Percentiles rank a stretch among this genome's conserved stretches.
Conservation (phyloP, 2,888 invertebrate genomes). For the Gnatocerus cornutus region DNA sequence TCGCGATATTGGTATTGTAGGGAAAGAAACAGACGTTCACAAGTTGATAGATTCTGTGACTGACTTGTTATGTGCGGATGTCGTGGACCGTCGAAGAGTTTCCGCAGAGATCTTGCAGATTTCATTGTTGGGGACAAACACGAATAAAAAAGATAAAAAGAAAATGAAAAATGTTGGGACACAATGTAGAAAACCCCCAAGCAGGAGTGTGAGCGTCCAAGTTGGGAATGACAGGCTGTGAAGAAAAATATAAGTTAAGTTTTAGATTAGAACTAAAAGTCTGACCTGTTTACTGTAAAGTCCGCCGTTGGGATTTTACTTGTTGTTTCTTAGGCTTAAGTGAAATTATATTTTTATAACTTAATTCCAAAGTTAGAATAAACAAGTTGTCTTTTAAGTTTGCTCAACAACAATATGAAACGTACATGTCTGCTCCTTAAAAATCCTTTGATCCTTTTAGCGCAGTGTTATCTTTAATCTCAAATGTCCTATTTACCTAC, state of each 20-base stretch:
- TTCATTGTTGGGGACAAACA: not conserved
- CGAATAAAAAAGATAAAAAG: not conserved
- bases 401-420: too few relatives aligned
- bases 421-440: too few relatives aligned
- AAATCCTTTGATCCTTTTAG: not conserved
- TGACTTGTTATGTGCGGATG: not conserved
- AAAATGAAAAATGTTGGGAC: not conserved
- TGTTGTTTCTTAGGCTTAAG: too few relatives aligned
- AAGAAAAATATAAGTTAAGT: too few relatives aligned
- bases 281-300: too few relatives aligned
- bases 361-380: too few relatives aligned
- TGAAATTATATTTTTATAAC: too few relatives aligned
- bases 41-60: not conserved
- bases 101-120: conserved; percentile 1
- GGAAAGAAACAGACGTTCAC: not conserved
- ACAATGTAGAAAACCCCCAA: not conserved
- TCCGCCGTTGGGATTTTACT: too few relatives aligned
- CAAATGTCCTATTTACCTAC: not conserved
- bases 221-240: too few relatives aligned
- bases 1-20: not conserved
- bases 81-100: not conserved
- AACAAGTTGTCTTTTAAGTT: too few relatives aligned
- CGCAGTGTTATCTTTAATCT: not conserved
- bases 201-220: too few relatives aligned
- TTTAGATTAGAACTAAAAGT: too few relatives aligned